Evolutionary conservation across 92 coral and sea anemone species (phyloP).

Genomic region (Micromussa lordhowensis): DNA sequence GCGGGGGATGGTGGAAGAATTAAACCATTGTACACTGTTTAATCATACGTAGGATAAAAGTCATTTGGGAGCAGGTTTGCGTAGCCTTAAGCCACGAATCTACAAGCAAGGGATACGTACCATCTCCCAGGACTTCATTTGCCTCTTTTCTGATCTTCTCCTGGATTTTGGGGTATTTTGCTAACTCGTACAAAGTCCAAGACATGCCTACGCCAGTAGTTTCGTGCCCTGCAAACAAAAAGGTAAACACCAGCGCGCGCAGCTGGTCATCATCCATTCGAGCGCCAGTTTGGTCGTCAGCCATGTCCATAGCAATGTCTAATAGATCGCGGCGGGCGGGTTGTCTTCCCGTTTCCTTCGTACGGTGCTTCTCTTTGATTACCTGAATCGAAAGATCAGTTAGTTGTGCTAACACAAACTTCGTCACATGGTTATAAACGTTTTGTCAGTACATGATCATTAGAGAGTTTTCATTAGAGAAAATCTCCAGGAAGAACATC

Average conservation of each 20-base stretch:
- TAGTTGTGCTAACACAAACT: neutral
- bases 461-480: neutral
- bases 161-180: conserved; percentile 56
- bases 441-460: neutral
- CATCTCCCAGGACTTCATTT: conserved; percentile 43
- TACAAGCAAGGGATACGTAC: neutral
- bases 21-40: too few species aligned
- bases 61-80: too few species aligned
- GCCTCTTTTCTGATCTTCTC: conserved; percentile 47
- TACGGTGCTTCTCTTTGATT: neutral
- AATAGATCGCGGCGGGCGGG: conserved; percentile 1
- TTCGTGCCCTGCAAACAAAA: conserved; percentile 76
- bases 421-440: neutral
- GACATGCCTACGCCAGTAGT: conserved; percentile 71
- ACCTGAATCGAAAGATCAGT: neutral
- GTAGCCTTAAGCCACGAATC: too few species aligned
- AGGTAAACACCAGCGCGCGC: conserved; percentile 48
- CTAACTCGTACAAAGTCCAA: conserved; percentile 73
- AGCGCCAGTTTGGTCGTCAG: neutral
- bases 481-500: too few species aligned
- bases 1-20: too few species aligned
- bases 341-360: neutral
- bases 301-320: conserved; percentile 5
- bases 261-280: conserved; percentile 17
- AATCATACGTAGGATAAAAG: too few species aligned